Evolutionary conservation across 2,888 invertebrate genomes (phyloP).

Genomic region (Pyrochroa serraticornis): DNA sequence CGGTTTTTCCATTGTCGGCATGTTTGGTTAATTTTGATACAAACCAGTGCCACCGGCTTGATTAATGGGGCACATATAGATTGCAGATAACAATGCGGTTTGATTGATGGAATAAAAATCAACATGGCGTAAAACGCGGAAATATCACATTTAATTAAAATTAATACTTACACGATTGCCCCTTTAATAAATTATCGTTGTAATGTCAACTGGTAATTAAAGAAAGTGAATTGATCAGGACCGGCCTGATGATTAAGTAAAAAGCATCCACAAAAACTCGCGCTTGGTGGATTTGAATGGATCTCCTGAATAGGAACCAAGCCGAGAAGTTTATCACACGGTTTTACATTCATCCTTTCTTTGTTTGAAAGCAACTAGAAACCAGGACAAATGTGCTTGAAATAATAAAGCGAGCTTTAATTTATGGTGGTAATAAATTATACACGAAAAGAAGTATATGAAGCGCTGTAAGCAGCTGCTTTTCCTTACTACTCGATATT

Average conservation of each 20-base stretch:
- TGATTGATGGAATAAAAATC: conserved; percentile 26
- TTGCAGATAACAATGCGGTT: conserved; percentile 11
- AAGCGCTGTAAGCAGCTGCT: conserved; percentile 29
- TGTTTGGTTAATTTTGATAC: neutral
- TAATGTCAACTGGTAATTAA: conserved; percentile 17
- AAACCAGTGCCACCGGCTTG: neutral
- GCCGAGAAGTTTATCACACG: conserved; percentile 30
- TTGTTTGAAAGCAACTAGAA: conserved; percentile 33
- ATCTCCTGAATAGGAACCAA: conserved; percentile 21
- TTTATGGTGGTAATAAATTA: conserved; percentile 34
- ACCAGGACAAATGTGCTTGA: conserved; percentile 36
- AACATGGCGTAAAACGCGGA: neutral
- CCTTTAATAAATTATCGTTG: neutral
- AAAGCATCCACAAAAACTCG: conserved; percentile 1
- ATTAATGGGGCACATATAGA: conserved; percentile 21
- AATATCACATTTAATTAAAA: conserved; percentile 17
- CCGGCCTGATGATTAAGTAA: neutral
- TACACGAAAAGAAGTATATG: conserved; percentile 23
- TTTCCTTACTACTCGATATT: conserved; percentile 23
- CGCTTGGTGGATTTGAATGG: conserved; percentile 10
- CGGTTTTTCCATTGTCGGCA: neutral
- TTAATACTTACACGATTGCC: conserved; percentile 5
- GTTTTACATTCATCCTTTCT: conserved; percentile 31
- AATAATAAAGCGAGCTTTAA: conserved; percentile 34
- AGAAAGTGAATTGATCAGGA: conserved; percentile 9